Evolutionary conservation across 2,113 vertebrate genomes (phyloP).

Genomic region (Fregata magnificens): DNA sequence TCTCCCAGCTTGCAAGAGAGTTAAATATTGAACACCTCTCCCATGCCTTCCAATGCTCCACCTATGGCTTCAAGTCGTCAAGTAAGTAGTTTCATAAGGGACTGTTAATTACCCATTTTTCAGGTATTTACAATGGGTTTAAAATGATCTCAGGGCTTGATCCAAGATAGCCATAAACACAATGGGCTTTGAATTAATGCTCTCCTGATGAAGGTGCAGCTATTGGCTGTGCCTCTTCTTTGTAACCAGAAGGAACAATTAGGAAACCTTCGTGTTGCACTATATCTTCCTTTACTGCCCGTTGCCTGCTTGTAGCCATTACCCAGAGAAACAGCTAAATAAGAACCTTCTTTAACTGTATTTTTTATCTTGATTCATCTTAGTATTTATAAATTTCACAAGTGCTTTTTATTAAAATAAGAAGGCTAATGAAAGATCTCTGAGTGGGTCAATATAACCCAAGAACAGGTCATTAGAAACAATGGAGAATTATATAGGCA

Average conservation of each 20-base stretch:
- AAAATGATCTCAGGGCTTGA: neutral
- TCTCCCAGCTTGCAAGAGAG: neutral
- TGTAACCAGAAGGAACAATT: constrained; percentile 15
- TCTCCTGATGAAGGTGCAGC: neutral
- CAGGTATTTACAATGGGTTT: neutral
- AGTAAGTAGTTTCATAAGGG: neutral
- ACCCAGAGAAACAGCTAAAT: constrained; percentile 21
- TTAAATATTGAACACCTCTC: constrained; percentile 22
- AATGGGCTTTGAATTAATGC: neutral
- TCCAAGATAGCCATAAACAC: neutral
- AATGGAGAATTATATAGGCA: neutral
- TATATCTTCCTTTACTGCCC: neutral
- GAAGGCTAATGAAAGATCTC: constrained; percentile 48
- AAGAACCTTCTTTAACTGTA: constrained; percentile 29
- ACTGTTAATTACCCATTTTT: neutral
- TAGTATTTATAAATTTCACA: constrained; percentile 16
- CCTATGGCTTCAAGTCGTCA: neutral
- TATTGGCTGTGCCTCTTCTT: neutral
- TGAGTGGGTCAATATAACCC: constrained; percentile 58
- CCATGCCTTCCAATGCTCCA: neutral
- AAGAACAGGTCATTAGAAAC: constrained; percentile 25
- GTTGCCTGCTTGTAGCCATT: neutral
- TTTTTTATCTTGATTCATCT: constrained; percentile 57
- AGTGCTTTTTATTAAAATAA: constrained; percentile 60
- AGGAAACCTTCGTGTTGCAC: neutral